A percentile compares a stretch with the other conserved stretches of the same genome.
Evolutionary conservation across 2,888 invertebrate genomes (phyloP).

Genomic region (Vesta saturnalis): DNA sequence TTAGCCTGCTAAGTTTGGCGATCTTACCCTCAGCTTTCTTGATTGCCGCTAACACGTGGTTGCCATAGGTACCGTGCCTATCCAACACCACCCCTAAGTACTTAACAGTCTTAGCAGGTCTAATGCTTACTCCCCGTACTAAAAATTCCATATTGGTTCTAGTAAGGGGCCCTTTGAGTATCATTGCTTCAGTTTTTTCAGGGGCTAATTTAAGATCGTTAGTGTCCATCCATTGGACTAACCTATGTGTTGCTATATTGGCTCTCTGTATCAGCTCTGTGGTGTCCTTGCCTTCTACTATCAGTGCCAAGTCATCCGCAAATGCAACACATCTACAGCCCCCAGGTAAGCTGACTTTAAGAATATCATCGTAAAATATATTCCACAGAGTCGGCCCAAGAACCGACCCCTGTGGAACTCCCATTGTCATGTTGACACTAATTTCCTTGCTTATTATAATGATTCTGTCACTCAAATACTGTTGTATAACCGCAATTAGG

Average conservation of each 20-base stretch:
- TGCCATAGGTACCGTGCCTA: neutral
- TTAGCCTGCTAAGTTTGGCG: no score
- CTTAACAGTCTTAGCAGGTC: neutral
- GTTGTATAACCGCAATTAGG: no score
- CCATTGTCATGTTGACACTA: no score
- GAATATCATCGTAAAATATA: conserved; percentile 13
- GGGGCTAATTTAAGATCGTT: neutral
- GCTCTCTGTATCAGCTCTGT: neutral
- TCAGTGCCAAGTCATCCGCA: conserved; percentile 17
- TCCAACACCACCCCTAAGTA: no score
- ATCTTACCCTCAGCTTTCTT: neutral
- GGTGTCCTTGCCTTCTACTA: neutral
- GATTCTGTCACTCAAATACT: no score
- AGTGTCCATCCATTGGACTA: neutral
- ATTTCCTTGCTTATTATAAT: no score
- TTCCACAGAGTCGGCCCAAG: conserved; percentile 20
- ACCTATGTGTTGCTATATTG: neutral
- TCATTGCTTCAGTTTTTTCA: conserved; percentile 11
- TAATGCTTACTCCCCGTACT: no score
- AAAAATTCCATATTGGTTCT: no score
- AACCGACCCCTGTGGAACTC: conserved; percentile 21
- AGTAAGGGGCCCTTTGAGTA: conserved; percentile 5
- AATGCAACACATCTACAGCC: neutral
- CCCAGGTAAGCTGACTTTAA: neutral
- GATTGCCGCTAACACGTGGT: neutral